phyloP scores from a whole-genome alignment of 53 echinoderm and acorn worm species.

The Patiria pectinifera region DNA sequence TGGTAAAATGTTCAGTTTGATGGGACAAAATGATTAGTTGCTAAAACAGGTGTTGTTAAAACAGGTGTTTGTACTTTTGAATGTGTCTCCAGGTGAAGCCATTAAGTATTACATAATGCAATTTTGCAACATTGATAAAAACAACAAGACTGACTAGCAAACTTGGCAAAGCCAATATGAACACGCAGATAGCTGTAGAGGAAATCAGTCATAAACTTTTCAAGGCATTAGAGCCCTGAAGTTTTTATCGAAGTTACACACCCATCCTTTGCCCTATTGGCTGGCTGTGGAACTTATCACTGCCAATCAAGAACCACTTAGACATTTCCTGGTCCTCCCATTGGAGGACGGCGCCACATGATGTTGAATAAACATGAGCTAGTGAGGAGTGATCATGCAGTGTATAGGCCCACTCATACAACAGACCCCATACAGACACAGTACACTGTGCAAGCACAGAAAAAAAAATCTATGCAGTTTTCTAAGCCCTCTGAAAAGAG shows the following conservation, averaged over 20 bases:
- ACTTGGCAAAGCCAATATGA: not conserved
- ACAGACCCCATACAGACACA: not conserved
- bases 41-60: too few relatives aligned
- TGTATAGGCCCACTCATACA: not conserved
- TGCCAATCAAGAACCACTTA: conserved; percentile 44
- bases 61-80: too few relatives aligned
- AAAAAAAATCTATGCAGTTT: not conserved
- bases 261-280: conserved; percentile 16
- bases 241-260: not conserved
- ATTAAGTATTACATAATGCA: too few relatives aligned
- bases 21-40: too few relatives aligned
- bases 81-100: too few relatives aligned
- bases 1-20: too few relatives aligned
- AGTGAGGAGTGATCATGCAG: not conserved
- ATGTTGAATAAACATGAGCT: conserved; percentile 45
- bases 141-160: not conserved
- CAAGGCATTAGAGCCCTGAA: not conserved
- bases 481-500: not conserved
- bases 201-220: conserved; percentile 1
- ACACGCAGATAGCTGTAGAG: not conserved
- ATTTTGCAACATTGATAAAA: not conserved
- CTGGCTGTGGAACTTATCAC: conserved; percentile 49
- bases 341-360: conserved; percentile 17
- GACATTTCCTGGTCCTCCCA: conserved; percentile 28
- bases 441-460: not conserved